Evolutionary conservation across 2,888 invertebrate genomes (phyloP), one percentile per base, ranked within the genome.

Genomic region (Scaptomyza polygonia): DNA sequence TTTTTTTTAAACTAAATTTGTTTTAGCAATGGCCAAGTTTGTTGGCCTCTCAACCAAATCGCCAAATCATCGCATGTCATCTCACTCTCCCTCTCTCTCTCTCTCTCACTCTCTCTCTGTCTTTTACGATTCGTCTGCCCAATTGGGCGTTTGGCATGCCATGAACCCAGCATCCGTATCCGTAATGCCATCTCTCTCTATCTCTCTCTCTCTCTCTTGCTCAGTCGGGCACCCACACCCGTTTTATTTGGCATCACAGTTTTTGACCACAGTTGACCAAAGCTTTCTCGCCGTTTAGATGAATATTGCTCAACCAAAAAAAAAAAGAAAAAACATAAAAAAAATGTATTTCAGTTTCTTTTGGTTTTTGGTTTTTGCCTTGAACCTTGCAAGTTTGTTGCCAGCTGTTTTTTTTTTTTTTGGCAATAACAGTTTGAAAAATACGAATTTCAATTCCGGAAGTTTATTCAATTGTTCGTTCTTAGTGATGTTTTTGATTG

Each of bases 401-500:
- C 48, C 79, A 67, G 57, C 59, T 59, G 40, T 53, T 34, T 34
- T 34, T 27, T 7, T 59, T 36, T 53, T 34, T 34, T 34, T 27
- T 7, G 18, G 14, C 18, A 53, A 42, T 7, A 64, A 64, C 30
- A 42, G 34, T n/a, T 14, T 7, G 2, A 36, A 36, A 36, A 36
- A 36, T 14, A 3, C 36, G 14, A 36, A 47, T 57, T 52, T 58
- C 43, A 62, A 63, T 66, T 71, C 79, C 78, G 78, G 78, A 78
- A 78, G 78, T 79, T 80, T 64, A 56, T 57, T 51, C 57, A 79
- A 70, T 75, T 73, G 59, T 59, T 59, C n/a, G 48, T 70, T 67
- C 48, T 16, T 42, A 32, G 29, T 11, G n/a, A 11, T 49, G 18
- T 12, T 30, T 30, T 11, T 29, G 1, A 27, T 27, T 16, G 6